These are phyloP conservation scores for Melanotaenia trifasciata DNA, from an alignment of 2,797 vertebrate genomes.

Conservation along the genomic window DNA sequence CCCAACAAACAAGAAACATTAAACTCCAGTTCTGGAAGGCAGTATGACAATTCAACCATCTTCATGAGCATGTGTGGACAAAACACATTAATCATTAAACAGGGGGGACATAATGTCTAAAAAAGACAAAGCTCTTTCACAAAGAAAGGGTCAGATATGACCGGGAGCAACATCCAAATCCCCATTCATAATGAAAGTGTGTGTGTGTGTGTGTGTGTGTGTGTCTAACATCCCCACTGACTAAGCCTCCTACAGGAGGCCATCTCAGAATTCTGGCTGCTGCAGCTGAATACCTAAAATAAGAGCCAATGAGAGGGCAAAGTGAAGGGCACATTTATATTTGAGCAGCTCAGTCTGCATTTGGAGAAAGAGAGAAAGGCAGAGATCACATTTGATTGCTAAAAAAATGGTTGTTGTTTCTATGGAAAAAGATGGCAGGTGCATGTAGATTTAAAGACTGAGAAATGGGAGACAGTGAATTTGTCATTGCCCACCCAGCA, in stretches of 20 bases:
- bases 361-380: conserved; percentile 30
- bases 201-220: conserved; percentile 23
- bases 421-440: conserved; percentile 37
- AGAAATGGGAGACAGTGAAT: conserved; percentile 38
- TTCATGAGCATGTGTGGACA: conserved; percentile 14
- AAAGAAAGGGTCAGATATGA: conserved; percentile 59
- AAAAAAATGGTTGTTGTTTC: conserved; percentile 69
- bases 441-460: conserved; percentile 33
- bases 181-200: conserved; percentile 47
- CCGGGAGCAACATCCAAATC: conserved; percentile 55
- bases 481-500: conserved; percentile 1
- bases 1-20: background rate
- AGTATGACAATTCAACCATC: background rate
- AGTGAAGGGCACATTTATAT: conserved; percentile 77
- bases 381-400: conserved; percentile 63
- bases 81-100: conserved; percentile 38
- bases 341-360: conserved; percentile 67
- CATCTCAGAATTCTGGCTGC: conserved; percentile 53
- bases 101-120: conserved; percentile 32
- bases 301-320: conserved; percentile 65
- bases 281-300: conserved; percentile 50
- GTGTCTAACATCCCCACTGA: conserved; percentile 45
- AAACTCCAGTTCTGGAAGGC: background rate
- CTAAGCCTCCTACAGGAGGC: conserved; percentile 42
- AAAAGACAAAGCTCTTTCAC: conserved; percentile 51